phyloP scores from a whole-genome alignment of 35 echinoderm and acorn worm genomes.

The Nesometra sesokonis region DNA sequence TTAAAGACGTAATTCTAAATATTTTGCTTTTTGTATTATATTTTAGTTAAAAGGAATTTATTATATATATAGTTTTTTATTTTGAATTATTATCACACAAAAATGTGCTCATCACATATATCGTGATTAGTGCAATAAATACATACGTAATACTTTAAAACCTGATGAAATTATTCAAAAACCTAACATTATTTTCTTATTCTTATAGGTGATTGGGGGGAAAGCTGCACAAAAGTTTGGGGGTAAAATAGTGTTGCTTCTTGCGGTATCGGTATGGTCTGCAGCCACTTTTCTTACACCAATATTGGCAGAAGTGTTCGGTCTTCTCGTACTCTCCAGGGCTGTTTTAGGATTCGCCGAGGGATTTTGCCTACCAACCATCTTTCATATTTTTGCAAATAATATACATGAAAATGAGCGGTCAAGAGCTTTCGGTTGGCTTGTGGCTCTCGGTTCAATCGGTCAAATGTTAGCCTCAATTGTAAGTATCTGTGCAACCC shows the following conservation, averaged over 20 bases:
- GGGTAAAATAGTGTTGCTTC: slow-evolving; percentile 42
- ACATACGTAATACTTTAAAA: no score
- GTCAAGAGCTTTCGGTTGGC: slow-evolving; percentile 84
- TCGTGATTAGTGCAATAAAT: no score
- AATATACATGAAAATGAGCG: slow-evolving; percentile 68
- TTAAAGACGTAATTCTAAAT: no score
- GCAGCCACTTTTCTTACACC: slow-evolving; percentile 89
- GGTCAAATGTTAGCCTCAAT: slow-evolving; percentile 84
- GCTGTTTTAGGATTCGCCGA: slow-evolving; percentile 88
- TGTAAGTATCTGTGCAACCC: slow-evolving; percentile 27
- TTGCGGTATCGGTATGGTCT: slow-evolving; percentile 85
- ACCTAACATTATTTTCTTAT: background rate
- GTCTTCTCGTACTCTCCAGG: slow-evolving; percentile 43
- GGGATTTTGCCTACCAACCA: slow-evolving; percentile 81
- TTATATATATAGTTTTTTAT: no score
- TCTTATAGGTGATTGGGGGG: slow-evolving; percentile 74
- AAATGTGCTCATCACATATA: no score
- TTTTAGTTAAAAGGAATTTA: no score
- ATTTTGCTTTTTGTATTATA: no score
- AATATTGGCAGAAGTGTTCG: slow-evolving; percentile 24
- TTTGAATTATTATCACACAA: no score
- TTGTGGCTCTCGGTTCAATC: slow-evolving; percentile 75
- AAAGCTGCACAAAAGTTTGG: slow-evolving; percentile 86
- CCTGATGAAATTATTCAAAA: no score
- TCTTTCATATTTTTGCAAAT: slow-evolving; percentile 81